Evolutionary conservation across 1,140 invertebrate genomes (phyloP).

Genomic region (Megalonaias nervosa): DNA sequence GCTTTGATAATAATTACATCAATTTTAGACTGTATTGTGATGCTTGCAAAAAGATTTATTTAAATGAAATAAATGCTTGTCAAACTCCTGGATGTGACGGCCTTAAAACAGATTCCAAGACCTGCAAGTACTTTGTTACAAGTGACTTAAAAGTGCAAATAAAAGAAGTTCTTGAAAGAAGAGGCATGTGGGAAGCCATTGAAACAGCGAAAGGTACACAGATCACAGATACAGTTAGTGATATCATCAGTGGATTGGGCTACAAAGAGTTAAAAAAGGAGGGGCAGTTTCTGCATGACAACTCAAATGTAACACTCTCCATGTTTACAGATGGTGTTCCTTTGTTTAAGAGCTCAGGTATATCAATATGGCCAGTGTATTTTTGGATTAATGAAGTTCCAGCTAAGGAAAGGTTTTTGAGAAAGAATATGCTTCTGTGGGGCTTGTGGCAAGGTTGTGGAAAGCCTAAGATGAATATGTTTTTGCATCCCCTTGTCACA

Average conservation of each 20-base stretch:
- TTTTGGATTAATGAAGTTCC: constrained; percentile 31
- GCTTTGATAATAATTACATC: constrained; percentile 5
- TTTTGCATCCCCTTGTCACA: constrained; percentile 10
- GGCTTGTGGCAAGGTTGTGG: constrained; percentile 30
- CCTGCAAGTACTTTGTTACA: no score
- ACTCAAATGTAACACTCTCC: constrained; percentile 15
- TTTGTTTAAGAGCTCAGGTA: constrained; percentile 19
- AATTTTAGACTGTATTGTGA: constrained; percentile 14
- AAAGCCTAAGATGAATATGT: constrained; percentile 9
- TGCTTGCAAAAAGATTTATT: constrained; percentile 14
- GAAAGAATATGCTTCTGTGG: constrained; percentile 26
- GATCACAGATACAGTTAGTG: no score
- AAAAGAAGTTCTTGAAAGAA: no score
- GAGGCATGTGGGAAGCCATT: no score
- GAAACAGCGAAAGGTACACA: no score
- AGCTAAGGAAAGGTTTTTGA: constrained; percentile 11
- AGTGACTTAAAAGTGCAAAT: no score
- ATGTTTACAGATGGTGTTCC: constrained; percentile 38
- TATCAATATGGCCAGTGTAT: constrained; percentile 36
- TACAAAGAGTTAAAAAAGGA: no score
- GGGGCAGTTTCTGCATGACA: constrained; percentile 14
- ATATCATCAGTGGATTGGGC: no score
- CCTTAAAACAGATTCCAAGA: no score
- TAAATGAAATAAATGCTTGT: no score
- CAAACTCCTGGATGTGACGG: no score